Evolutionary conservation across 1,140 invertebrate species (phyloP).

Genomic region (Drosophila elegans): DNA sequence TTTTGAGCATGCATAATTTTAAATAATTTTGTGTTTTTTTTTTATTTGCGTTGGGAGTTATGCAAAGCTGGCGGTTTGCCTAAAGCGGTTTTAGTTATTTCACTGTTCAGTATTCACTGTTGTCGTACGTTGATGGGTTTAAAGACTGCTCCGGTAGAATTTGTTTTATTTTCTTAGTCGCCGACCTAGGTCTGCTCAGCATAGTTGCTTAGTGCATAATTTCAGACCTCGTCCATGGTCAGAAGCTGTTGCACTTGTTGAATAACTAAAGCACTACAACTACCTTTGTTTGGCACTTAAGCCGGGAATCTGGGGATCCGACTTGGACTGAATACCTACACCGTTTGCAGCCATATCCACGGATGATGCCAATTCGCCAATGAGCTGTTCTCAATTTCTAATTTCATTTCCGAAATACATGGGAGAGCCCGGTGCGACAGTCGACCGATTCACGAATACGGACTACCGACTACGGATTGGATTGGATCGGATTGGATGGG

Average conservation of each 20-base stretch:
- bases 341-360: conserved; percentile 83
- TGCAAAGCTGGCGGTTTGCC: conserved; percentile 41
- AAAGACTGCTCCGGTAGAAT: conserved; percentile 20
- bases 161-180: conserved; percentile 31
- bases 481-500: conserved; percentile 9
- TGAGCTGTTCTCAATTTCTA: conserved; percentile 83
- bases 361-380: conserved; percentile 83
- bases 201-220: conserved; percentile 32
- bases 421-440: conserved; percentile 42
- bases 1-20: conserved; percentile 68
- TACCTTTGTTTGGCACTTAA: conserved; percentile 47
- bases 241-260: conserved; percentile 44
- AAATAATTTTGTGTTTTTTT: conserved; percentile 38
- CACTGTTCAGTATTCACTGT: conserved; percentile 19
- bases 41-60: conserved; percentile 37
- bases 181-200: conserved; percentile 25
- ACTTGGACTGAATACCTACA: conserved; percentile 63
- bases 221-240: conserved; percentile 42
- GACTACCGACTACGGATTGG: conserved; percentile 16
- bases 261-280: conserved; percentile 28
- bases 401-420: conserved; percentile 83
- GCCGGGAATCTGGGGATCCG: conserved; percentile 17
- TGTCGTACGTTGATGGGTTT: conserved; percentile 36
- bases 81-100: conserved; percentile 2
- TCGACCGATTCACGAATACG: conserved; percentile 44